Evolutionary conservation across 1,140 invertebrate genomes (phyloP).

Genomic region (Drosophila repletoides): DNA sequence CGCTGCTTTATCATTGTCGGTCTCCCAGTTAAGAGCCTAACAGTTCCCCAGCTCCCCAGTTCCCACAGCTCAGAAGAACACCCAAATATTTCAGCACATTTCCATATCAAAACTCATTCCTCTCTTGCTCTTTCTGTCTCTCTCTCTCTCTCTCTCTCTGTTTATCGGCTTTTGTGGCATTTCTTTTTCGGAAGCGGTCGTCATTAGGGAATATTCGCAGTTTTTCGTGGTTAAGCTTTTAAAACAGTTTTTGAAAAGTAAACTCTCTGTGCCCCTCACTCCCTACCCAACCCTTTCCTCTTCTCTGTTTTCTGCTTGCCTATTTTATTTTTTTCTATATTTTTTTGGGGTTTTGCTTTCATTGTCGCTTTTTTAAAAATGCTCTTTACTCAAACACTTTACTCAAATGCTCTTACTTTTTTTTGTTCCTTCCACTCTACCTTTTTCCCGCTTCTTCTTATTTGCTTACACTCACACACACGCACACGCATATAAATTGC

Average conservation of each 20-base stretch:
- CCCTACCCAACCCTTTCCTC: neutral
- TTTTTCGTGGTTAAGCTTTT: slow-evolving; percentile 77
- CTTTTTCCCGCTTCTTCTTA: neutral
- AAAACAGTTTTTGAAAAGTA: slow-evolving; percentile 75
- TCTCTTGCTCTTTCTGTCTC: neutral
- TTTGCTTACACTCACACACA: slow-evolving; percentile 10
- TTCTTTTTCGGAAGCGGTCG: slow-evolving; percentile 33
- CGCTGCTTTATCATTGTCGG: slow-evolving; percentile 43
- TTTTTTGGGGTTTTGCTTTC: slow-evolving; percentile 31
- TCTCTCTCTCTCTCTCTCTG: neutral
- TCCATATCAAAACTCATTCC: slow-evolving; percentile 14
- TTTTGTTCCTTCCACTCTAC: neutral
- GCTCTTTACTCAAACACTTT: slow-evolving; percentile 40
- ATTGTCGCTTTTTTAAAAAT: slow-evolving; percentile 32
- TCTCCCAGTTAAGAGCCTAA: too few relatives aligned
- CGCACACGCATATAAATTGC: slow-evolving; percentile 39
- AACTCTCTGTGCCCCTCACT: slow-evolving; percentile 20
- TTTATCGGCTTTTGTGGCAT: slow-evolving; percentile 23
- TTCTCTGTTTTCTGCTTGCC: slow-evolving; percentile 23
- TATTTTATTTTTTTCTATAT: slow-evolving; percentile 8
- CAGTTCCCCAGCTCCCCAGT: neutral
- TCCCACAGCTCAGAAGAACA: neutral
- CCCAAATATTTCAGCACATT: slow-evolving; percentile 8
- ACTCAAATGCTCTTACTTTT: slow-evolving; percentile 33
- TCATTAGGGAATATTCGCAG: slow-evolving; percentile 78